Evolutionary conservation across 2,888 invertebrate species (phyloP).

Genomic region (Euplexia lucipara): DNA sequence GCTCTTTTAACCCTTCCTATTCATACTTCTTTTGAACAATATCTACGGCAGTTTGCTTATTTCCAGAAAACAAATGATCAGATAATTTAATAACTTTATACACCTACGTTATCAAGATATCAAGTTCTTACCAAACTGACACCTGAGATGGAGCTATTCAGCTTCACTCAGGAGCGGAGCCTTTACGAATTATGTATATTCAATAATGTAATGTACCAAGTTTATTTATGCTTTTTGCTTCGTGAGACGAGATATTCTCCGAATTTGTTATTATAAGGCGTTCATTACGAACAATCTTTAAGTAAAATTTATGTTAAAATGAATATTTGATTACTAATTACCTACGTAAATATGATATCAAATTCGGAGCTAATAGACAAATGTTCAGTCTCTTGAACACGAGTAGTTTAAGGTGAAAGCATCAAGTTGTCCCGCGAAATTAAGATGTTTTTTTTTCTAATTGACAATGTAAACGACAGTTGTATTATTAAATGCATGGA

Average conservation of each 20-base stretch:
- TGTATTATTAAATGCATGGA: too few species aligned
- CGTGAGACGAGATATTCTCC: constrained; percentile 1
- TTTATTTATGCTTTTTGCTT: constrained; percentile 23
- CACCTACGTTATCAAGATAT: constrained; percentile 44
- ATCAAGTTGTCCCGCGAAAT: too few species aligned
- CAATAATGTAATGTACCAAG: constrained; percentile 30
- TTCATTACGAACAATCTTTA: constrained; percentile 35
- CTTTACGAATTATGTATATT: constrained; percentile 40
- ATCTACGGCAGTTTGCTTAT: too few species aligned
- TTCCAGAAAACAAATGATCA: constrained; percentile 15
- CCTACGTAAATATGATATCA: background rate
- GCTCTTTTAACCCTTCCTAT: too few species aligned
- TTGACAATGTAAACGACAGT: too few species aligned
- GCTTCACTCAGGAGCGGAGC: constrained; percentile 27
- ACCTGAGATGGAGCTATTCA: constrained; percentile 26
- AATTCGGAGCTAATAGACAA: constrained; percentile 3
- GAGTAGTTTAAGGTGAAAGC: too few species aligned
- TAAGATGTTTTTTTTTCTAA: too few species aligned
- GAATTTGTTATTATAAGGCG: constrained; percentile 10
- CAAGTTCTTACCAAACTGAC: constrained; percentile 31
- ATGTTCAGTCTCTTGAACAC: background rate
- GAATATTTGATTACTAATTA: constrained; percentile 43
- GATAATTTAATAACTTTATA: constrained; percentile 41
- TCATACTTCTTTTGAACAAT: too few species aligned
- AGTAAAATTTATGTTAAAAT: constrained; percentile 23